Evolutionary conservation across 2,888 invertebrate genomes (phyloP), one percentile per base, ranked within the genome.

Genomic region (Drosophila silvestris): DNA sequence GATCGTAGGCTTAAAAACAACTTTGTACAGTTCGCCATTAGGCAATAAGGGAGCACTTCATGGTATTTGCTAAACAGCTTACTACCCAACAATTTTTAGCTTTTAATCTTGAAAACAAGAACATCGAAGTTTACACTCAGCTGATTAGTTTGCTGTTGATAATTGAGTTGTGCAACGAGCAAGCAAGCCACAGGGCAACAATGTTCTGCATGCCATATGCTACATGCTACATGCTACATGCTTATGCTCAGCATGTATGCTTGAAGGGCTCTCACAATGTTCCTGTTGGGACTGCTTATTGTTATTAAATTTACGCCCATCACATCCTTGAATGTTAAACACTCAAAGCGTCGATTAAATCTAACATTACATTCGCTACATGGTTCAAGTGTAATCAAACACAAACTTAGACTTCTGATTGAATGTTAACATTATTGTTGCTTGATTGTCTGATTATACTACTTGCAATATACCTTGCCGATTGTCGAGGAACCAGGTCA

Each of bases 71-170:
- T 70, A 85, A 69, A 70, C 77, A 61, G 88, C 70, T 84, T 87
- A 87, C 60, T 19, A 37, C 22, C 58, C 58, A 50, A 28, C 50
- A 52, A 41, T 53, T 52, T 60, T 67, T 65, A 61, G 63, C 63
- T 69, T 90, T 90, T 89, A 83, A 86, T 90, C 84, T 83, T 85
- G 59, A 53, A 78, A 89, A 81, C 74, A 89, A 83, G 87, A 74
- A 65, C 85, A 90, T 75, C 63, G 72, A 78, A 83, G 87, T 78
- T 89, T 74, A 65, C 65, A 69, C 72, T 64, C 61, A 69, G 52
- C 72, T 85, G 89, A 85, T 85, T 90, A 83, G 84, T 66, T 81
- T 62, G 37, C 56, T 63, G 64, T 47, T 73, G 74, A 62, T 74
- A 74, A 79, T 68, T 79, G 75, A 54, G 63, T 66, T 63, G 65